Evolutionary conservation across 2,797 vertebrate genomes (phyloP), one percentile per base, ranked within the genome.

Genomic region (Phrynocephalus forsythii): DNA sequence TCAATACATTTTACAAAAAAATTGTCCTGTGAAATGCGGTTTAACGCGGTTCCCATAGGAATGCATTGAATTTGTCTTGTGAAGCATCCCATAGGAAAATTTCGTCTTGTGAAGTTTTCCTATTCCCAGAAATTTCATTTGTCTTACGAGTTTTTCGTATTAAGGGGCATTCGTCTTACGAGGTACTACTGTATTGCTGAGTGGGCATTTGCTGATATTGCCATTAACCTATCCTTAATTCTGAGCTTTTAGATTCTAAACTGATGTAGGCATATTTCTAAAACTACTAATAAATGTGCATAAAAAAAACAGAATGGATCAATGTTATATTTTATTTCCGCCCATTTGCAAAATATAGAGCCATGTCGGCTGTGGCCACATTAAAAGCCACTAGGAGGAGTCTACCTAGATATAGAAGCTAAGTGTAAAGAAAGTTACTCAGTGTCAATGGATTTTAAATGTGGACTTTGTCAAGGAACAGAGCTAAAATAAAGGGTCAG

Each of bases 271-370:
- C 50, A 0, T 92, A 87, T 90, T 92, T 93, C 93, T 94, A 93
- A 94, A 95, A 94, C 91, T 93, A 90, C 92, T 93, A 90, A 92
- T 81, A 82, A 63, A 26, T 88, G 89, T 81, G 5, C 20, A 87
- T 81, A 79, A 78, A 81, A 85, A 76, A 79, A 66, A 88, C 82
- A 91, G 90, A 93, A 94, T 91, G 90, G 93, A 78, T 88, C 90
- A 60, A 69, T 68, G 15, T 44, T 68, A 52, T 68, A 33, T 83
- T 71, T 60, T 68, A 33, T 83, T 71, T 60, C 73, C 10, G 79
- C 28, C 67, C 26, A 63, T 16, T 71, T 48, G 52, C 26, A 76
- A 88, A 88, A 78, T 6, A 78, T 9, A 20, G 20, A 60, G 15
- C 26, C 5, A 7, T 82, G 6, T 24, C 48, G 11, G 33, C 24